phyloP scores from a whole-genome alignment of 2,797 vertebrate species.

The Propithecus perrieri region DNA sequence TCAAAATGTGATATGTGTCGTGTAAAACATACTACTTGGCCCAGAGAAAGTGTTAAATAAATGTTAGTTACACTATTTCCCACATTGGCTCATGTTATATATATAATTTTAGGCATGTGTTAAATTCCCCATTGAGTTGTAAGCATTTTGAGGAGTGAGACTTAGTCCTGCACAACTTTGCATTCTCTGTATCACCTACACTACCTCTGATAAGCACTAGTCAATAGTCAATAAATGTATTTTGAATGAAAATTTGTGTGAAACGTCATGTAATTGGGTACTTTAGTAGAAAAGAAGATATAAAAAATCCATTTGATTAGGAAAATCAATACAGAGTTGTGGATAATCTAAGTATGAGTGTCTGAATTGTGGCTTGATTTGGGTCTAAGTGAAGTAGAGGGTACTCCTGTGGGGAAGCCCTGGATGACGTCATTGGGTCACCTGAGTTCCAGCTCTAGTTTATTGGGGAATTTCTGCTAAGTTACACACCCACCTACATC shows the following conservation, averaged over 20 bases:
- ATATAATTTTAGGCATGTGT: not conserved
- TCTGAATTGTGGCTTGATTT: not conserved
- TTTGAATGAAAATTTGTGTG: not conserved
- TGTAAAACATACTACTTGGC: not conserved
- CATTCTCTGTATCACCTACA: not conserved
- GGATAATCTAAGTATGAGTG: not conserved
- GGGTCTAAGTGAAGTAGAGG: not conserved
- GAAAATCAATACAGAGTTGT: not conserved
- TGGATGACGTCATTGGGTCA: not conserved
- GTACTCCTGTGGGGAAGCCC: not conserved
- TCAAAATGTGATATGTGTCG: not conserved
- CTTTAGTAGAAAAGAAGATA: not conserved
- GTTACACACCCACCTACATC: not conserved
- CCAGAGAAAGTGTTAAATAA: not conserved
- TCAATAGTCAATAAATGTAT: not conserved
- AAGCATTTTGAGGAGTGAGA: not conserved
- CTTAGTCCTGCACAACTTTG: not conserved
- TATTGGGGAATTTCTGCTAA: not conserved
- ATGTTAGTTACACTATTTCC: not conserved
- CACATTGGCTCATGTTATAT: not conserved
- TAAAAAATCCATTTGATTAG: not conserved
- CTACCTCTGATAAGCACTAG: not conserved
- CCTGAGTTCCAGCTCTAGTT: not conserved
- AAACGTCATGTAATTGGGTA: not conserved
- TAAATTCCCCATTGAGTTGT: not conserved